A percentile compares a stretch with the other conserved stretches of the same genome.
These are phyloP conservation scores for Teinopalpus imperialis DNA, from an alignment of 2,888 invertebrate species.

Conservation along the genomic window DNA sequence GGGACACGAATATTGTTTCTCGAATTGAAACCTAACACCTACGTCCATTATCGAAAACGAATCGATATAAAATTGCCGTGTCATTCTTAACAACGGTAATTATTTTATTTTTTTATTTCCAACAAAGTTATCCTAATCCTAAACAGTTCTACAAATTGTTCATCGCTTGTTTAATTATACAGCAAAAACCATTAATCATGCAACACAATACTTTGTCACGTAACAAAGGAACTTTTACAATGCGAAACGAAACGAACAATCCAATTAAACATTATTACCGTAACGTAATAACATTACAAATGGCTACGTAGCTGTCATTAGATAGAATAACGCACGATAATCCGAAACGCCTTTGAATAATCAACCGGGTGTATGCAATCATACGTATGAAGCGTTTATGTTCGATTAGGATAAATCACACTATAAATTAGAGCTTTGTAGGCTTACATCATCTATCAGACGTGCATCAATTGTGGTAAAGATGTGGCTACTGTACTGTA, in stretches of 20 bases:
- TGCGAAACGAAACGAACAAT: slow-evolving; percentile 1
- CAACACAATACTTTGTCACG: slow-evolving; percentile 12
- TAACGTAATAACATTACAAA: background rate
- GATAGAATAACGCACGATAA: slow-evolving; percentile 35
- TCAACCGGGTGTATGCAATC: slow-evolving; percentile 50
- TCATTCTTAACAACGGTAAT: no score
- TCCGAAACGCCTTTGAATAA: slow-evolving; percentile 53
- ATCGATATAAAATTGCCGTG: no score
- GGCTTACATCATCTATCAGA: slow-evolving; percentile 17
- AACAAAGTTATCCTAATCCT: no score
- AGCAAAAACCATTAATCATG: slow-evolving; percentile 18
- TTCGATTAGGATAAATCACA: slow-evolving; percentile 46
- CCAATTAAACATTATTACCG: slow-evolving; percentile 12
- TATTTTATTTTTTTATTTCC: no score
- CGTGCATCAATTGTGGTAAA: slow-evolving; percentile 7
- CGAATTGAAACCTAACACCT: no score
- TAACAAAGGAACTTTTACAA: slow-evolving; percentile 13
- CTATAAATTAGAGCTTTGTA: slow-evolving; percentile 30
- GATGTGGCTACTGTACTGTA: slow-evolving; percentile 7
- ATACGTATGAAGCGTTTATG: slow-evolving; percentile 45
- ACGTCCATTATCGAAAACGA: no score
- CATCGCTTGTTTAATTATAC: no score
- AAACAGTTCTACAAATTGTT: no score
- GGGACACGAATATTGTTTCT: no score
- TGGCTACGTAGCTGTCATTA: background rate